phyloP scores from a whole-genome alignment of 1,140 invertebrate species.

The Philopotamus ludificatus region DNA sequence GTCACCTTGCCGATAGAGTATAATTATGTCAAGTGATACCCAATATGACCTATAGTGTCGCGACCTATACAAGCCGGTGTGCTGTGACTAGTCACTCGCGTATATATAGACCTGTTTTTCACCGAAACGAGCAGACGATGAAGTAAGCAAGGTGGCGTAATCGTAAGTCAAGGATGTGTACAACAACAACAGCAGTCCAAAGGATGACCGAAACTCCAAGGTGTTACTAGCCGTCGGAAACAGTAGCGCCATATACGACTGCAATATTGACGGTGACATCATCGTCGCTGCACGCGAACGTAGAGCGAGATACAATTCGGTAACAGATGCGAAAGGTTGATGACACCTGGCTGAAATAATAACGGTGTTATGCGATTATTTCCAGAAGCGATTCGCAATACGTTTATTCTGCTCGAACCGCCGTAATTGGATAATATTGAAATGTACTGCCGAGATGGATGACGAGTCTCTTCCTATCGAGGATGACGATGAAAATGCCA shows the following conservation, averaged over 20 bases:
- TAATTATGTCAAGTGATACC: slow-evolving; percentile 7
- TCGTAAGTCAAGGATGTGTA: not conserved
- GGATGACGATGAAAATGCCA: too few relatives aligned
- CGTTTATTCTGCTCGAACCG: too few relatives aligned
- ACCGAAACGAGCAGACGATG: not conserved
- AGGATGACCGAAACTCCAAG: not conserved
- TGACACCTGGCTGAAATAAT: too few relatives aligned
- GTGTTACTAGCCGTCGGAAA: not conserved
- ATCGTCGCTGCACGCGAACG: too few relatives aligned
- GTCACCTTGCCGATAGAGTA: not conserved
- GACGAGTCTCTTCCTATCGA: too few relatives aligned
- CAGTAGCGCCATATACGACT: not conserved
- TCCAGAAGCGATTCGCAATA: too few relatives aligned
- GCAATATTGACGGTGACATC: too few relatives aligned
- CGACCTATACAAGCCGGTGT: not conserved
- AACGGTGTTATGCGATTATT: too few relatives aligned
- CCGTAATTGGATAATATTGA: too few relatives aligned
- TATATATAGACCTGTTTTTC: not conserved
- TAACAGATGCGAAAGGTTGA: too few relatives aligned
- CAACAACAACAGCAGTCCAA: not conserved
- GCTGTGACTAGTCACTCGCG: not conserved
- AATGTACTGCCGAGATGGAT: too few relatives aligned
- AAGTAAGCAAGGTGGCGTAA: not conserved
- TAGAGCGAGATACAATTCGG: too few relatives aligned
- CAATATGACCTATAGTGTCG: slow-evolving; percentile 12